Base-by-base conservation (phyloP, 2,797 vertebrate genomes). In the Neomorphus geoffroyi region DNA sequence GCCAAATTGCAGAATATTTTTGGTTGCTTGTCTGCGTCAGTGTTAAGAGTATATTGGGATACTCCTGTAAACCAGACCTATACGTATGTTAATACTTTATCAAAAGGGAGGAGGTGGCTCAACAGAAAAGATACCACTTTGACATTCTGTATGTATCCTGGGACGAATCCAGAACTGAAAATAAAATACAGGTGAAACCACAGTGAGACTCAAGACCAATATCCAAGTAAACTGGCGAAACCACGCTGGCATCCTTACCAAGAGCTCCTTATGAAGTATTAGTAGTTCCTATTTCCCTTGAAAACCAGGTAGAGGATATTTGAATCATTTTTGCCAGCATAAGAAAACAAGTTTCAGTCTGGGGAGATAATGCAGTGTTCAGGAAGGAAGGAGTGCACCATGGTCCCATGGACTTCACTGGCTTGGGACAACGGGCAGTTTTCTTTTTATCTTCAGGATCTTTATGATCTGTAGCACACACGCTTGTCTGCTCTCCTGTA, bases 171-270 rank as follows among this genome's bases (percentile, higher is more conserved):
- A 85, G 46, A 90, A 39, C 65, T 3, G 8, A 58, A 86, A 78
- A 60, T 90, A 65, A 91, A 86, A 85, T 85, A 67, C 70, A 92
- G 73, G 70, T 93, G 74, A 69, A 95, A 78, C 45, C 66, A 75
- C 37, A 46, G 50, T 46, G 77, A 87, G 33, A 37, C 74, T 80
- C 1, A 1, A 43, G 77, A 84, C 62, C 28, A 57, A 27, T 67
- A 88, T 75, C 56, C 70, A 81, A 26, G 26, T 43, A 64, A 93
- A 65, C 4, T 80, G 77, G 62, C 53, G 67, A 90, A 92, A 60
- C 37, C 4, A 8, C 60, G 15, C 32, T 23, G 56, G 33, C 28
- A 39, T 61, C 26, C n/a, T 81, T 70, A 81, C n/a, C 21, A 9
- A 39, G 37, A 39, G 37, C 61, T 86, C 30, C 24, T 90, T 82